These are phyloP conservation scores for Amblyteles armatorius DNA, from an alignment of 2,888 invertebrate genomes.

Conservation along the genomic window DNA sequence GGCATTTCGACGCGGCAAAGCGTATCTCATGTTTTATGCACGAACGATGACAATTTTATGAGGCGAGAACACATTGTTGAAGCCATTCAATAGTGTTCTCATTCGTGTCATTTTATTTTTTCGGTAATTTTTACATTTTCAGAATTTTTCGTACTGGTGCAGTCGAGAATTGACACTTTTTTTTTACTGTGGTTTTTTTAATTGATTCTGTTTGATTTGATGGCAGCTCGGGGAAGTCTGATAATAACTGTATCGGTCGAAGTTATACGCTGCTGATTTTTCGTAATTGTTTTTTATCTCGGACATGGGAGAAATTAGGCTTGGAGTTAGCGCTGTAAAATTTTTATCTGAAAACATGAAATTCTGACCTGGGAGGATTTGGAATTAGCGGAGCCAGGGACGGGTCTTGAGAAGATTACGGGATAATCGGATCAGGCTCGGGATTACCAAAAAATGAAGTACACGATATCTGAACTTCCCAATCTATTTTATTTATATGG, in stretches of 20 bases:
- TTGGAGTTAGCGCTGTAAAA: no score
- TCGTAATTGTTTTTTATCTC: no score
- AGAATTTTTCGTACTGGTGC: not conserved
- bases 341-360: no score
- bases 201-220: not conserved
- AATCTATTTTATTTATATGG: not conserved
- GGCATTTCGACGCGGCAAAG: conserved; percentile 74
- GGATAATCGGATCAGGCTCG: not conserved
- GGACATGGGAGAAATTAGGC: no score
- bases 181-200: not conserved
- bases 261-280: not conserved
- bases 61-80: conserved; percentile 78
- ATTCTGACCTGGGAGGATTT: no score
- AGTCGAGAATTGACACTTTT: not conserved
- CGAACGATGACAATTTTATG: conserved; percentile 81
- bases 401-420: no score
- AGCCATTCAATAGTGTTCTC: conserved; percentile 52
- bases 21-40: conserved; percentile 81
- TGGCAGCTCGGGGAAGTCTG: not conserved
- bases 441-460: not conserved
- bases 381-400: no score
- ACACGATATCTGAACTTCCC: not conserved
- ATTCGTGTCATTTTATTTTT: conserved; percentile 16
- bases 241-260: not conserved
- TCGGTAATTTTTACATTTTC: conserved; percentile 8